phyloP scores from a whole-genome alignment of 1,140 invertebrate species.

The Paraescarpia echinospica region DNA sequence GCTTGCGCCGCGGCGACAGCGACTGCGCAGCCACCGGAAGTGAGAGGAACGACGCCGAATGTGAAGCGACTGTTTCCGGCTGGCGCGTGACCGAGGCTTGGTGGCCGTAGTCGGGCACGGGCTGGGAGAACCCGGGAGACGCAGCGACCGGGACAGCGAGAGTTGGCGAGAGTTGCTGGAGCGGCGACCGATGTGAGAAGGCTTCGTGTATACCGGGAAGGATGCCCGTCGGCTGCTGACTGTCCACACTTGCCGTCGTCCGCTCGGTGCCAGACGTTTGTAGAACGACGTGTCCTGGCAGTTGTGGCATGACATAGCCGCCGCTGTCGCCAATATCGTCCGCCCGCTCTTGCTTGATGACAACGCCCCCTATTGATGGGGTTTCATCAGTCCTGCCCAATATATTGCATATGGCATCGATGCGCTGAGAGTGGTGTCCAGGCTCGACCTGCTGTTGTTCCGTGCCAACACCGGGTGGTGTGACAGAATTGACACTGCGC shows the following conservation, averaged over 20 bases:
- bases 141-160: conserved; percentile 14
- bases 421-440: conserved; percentile 15
- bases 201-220: conserved; percentile 32
- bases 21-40: no score
- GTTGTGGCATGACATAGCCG: not conserved
- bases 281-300: not conserved
- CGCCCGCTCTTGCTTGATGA: not conserved
- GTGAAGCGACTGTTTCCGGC: not conserved
- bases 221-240: not conserved
- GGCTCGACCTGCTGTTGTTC: not conserved
- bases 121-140: not conserved
- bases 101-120: conserved; percentile 1
- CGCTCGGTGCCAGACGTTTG: not conserved
- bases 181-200: conserved; percentile 21
- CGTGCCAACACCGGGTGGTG: conserved; percentile 4
- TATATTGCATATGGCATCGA: conserved; percentile 25
- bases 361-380: not conserved
- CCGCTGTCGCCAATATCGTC: not conserved
- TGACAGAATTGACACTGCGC: no score
- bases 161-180: conserved; percentile 18
- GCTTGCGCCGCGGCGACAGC: conserved; percentile 13
- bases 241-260: not conserved
- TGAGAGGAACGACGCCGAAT: not conserved
- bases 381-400: not conserved
- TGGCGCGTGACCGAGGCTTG: not conserved